phyloP scores from a whole-genome alignment of 1,140 invertebrate species.

The Drosophila equinoxialis region DNA sequence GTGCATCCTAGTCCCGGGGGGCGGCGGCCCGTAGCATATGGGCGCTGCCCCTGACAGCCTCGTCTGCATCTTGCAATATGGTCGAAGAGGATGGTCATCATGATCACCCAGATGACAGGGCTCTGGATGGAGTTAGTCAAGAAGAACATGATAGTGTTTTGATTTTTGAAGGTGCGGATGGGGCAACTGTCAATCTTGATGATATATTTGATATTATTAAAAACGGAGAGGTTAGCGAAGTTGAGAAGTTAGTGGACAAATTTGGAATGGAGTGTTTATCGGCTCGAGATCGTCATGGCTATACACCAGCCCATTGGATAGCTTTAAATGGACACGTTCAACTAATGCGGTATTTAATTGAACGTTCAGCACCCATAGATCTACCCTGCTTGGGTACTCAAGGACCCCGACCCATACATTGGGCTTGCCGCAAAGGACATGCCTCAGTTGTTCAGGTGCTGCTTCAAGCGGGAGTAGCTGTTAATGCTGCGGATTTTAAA shows the following conservation, averaged over 20 bases:
- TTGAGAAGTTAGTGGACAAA: conserved; percentile 91
- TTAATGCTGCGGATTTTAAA: conserved; percentile 95
- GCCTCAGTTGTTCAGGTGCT: conserved; percentile 91
- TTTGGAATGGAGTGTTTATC: conserved; percentile 88
- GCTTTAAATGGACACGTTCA: conserved; percentile 93
- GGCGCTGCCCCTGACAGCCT: conserved; percentile 87
- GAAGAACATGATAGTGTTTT: conserved; percentile 80
- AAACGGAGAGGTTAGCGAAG: conserved; percentile 87
- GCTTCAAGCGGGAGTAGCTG: conserved; percentile 92
- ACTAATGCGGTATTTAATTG: conserved; percentile 92
- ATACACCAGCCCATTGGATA: conserved; percentile 96
- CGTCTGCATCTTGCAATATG: conserved; percentile 86
- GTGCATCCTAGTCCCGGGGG: conserved; percentile 91
- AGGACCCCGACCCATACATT: conserved; percentile 94
- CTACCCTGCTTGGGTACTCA: conserved; percentile 93
- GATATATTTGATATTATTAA: conserved; percentile 82
- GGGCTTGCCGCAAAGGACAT: conserved; percentile 94
- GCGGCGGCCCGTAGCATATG: conserved; percentile 93
- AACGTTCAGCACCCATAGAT: conserved; percentile 91
- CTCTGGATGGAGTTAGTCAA: conserved; percentile 24
- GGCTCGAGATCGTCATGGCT: conserved; percentile 93
- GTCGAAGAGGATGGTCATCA: conserved; percentile 85
- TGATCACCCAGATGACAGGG: conserved; percentile 56
- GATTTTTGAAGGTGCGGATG: conserved; percentile 80
- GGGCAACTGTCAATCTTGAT: conserved; percentile 82